These are phyloP conservation scores for Lophura nycthemera DNA, from an alignment of 2,113 vertebrate genomes.

Conservation along the genomic window DNA sequence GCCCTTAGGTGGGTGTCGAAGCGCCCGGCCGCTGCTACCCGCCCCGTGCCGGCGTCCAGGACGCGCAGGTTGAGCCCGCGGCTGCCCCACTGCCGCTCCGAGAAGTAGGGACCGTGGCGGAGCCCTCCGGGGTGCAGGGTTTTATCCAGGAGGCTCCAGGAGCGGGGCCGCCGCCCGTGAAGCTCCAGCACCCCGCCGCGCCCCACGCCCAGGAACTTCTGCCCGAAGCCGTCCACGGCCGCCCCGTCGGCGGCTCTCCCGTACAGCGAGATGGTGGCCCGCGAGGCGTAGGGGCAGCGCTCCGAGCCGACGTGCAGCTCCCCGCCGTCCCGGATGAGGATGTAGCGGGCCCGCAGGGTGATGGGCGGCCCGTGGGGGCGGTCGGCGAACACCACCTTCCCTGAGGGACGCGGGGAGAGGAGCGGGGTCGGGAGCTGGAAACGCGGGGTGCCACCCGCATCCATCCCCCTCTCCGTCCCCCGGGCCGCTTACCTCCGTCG, in stretches of 20 bases:
- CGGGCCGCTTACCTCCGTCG: constrained; percentile 34
- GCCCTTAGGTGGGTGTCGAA: constrained; percentile 55
- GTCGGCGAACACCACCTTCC: constrained; percentile 41
- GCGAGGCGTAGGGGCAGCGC: constrained; percentile 14
- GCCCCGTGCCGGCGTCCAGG: constrained; percentile 51
- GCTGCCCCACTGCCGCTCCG: constrained; percentile 57
- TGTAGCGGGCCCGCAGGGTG: constrained; percentile 19
- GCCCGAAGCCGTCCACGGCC: neutral
- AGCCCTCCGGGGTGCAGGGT: constrained; percentile 48
- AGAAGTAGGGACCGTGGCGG: constrained; percentile 24
- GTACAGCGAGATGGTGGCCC: neutral
- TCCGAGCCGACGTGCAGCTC: constrained; percentile 39
- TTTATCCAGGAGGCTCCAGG: constrained; percentile 37
- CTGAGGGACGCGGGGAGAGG: neutral
- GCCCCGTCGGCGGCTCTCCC: constrained; percentile 25
- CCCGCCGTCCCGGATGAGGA: constrained; percentile 42
- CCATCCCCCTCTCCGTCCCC: neutral
- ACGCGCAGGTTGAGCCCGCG: constrained; percentile 55
- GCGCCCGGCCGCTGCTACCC: neutral
- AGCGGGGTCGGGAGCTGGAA: neutral
- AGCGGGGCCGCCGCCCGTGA: constrained; percentile 20
- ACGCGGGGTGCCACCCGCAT: neutral
- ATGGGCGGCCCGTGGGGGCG: constrained; percentile 12
- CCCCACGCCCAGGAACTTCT: constrained; percentile 61
- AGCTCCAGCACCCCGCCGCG: constrained; percentile 40